A percentile compares a stretch with the other conserved stretches of the same genome.
Conservation (phyloP, 2,113 vertebrate genomes). For the Mionectes macconnelli region DNA sequence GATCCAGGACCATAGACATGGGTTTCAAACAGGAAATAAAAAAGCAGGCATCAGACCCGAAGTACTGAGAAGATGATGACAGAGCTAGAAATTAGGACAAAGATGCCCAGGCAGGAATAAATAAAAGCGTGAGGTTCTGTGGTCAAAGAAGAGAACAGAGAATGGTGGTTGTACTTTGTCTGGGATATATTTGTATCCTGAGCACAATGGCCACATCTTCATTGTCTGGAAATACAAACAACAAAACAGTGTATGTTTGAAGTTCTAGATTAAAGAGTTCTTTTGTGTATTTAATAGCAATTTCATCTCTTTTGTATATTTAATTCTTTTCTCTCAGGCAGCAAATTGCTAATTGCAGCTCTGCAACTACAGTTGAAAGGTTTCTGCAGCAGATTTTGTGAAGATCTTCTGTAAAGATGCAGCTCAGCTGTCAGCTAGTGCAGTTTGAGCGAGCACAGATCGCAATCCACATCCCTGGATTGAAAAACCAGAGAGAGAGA, state of each 20-base stretch:
- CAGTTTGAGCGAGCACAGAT: neutral
- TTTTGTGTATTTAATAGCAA: neutral
- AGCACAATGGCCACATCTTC: neutral
- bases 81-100: neutral
- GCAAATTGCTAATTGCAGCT: neutral
- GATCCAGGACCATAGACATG: neutral
- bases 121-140: neutral
- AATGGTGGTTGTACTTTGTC: neutral
- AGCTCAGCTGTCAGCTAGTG: neutral
- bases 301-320: neutral
- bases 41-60: neutral
- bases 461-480: neutral
- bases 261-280: neutral
- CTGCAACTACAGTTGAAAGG: neutral
- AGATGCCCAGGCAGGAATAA: neutral
- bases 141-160: neutral
- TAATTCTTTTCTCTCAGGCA: neutral
- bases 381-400: neutral
- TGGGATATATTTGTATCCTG: neutral
- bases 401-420: neutral
- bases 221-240: neutral
- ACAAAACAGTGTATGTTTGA: neutral
- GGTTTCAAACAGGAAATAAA: neutral
- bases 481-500: neutral
- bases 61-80: neutral